Evolutionary conservation across 37 sponge, comb jelly and placozoan species (phyloP).

Genomic region (Theonella swinhoei): DNA sequence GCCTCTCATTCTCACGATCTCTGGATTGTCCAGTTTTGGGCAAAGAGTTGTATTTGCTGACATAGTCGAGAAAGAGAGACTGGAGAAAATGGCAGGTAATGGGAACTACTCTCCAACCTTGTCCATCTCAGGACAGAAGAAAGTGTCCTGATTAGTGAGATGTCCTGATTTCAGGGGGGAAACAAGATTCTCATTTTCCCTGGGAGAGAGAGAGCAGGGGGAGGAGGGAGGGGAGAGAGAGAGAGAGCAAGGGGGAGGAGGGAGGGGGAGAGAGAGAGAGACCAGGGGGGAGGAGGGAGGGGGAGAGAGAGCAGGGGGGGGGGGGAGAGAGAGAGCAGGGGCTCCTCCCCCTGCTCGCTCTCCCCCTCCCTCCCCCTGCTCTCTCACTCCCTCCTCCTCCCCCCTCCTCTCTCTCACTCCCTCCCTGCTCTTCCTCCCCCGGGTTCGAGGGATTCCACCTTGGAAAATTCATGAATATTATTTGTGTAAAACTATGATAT

Average conservation of each 20-base stretch:
- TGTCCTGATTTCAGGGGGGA: too few relatives aligned
- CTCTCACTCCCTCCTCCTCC: neutral
- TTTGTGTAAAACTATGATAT: neutral
- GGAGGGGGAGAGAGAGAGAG: too few relatives aligned
- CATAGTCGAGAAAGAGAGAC: slow-evolving; percentile 6
- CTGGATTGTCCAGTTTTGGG: slow-evolving; percentile 4
- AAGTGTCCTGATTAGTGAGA: too few relatives aligned
- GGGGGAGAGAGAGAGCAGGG: neutral
- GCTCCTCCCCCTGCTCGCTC: neutral
- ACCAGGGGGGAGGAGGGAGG: too few relatives aligned
- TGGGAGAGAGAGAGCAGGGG: neutral
- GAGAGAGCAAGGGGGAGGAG: too few relatives aligned
- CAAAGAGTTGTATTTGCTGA: slow-evolving; percentile 18
- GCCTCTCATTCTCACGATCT: slow-evolving; percentile 8
- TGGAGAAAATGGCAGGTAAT: slow-evolving; percentile 12
- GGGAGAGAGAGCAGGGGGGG: too few relatives aligned
- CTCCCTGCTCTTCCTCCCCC: too few relatives aligned
- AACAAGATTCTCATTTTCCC: too few relatives aligned
- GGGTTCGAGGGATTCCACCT: too few relatives aligned
- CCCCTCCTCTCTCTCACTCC: neutral
- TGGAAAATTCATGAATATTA: neutral
- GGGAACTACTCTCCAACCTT: neutral
- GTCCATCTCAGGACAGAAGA: too few relatives aligned
- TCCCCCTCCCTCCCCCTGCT: too few relatives aligned
- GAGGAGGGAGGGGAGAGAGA: neutral